Evolutionary conservation across 35 echinoderm and acorn worm species (phyloP), one percentile per base, ranked within the genome.

Genomic region (Apostichopus californicus): DNA sequence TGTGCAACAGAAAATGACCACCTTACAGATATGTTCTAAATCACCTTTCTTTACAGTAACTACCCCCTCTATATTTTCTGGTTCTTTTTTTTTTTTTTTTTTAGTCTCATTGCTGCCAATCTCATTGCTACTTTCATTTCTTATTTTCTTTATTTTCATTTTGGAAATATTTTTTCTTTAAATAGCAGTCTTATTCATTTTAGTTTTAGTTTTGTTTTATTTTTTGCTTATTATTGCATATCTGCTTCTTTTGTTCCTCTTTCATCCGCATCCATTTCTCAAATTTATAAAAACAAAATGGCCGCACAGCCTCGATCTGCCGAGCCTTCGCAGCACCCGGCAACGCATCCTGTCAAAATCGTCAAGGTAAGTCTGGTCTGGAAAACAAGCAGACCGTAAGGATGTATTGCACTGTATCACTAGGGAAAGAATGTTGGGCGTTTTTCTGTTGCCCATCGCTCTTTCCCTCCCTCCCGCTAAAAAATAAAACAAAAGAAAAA

Each of bases 281-380:
- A 15, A 46, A 46, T 55, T 83, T 18, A n/a, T 55, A 14, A 55
- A 54, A 15, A 83, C 46, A 53, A 13, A 53, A 8, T 24, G 34
- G 80, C 57, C 52, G 23, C 11, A 68, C 86, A 87, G 86, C 86
- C 86, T 25, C 86, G 86, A n/a, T 87, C 86, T 59, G 86, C 86
- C 22, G 86, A 87, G 28, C 61, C 86, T 59, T 46, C 86, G 78
- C 86, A 83, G 53, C 86, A 68, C 18, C 8, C 86, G 14, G 64
- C 86, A 21, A 65, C 86, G n/a, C 86, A 87, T 22, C 86, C 86
- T 28, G 64, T 87, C 20, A 87, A 71, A 87, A 87, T 87, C 59
- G 8, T 63, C 86, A 87, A 87, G 86, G 86, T 87, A 87, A 87
- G 34, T 46, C 34, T 46, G 34, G 34, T 46, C 34, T 46, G 2